Base-by-base conservation (phyloP, 2,797 vertebrate species). In the Clarias pachynema region DNA sequence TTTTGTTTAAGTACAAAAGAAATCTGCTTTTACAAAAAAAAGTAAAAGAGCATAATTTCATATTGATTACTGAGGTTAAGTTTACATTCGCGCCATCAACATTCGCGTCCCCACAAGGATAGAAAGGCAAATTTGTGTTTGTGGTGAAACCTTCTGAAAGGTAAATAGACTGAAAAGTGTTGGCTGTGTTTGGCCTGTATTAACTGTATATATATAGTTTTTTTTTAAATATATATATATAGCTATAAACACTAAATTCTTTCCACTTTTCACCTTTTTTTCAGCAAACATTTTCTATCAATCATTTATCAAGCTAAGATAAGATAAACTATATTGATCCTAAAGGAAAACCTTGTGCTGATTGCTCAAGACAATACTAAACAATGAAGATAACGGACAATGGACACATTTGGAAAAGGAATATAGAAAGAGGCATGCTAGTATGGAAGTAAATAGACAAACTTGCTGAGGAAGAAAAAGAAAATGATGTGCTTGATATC, bases 381-480 rank as follows among this genome's bases (percentile, higher is more conserved):
- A 6, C 60, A 60, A n/a, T 60, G 5, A 60, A 37, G 56, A 60
- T 7, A 2, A 26, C 3, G 9, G 26, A 29, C 29, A 26, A 65
- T 44, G 16, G 10, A 14, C 53, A 20, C 2, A 66, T 66, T 24
- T n/a, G 57, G 22, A 40, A 24, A 3, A 37, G 24, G 74, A 37
- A 34, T 63, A 49, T 8, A 37, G 3, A 40, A 62, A 79, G 31
- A 79, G 34, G 62, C 7, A 26, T 40, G 16, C 37, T 40, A 59
- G 0, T 14, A 40, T 37, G 49, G 49, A 53, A 53, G 49, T 53
- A 53, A 49, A 49, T 49, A 49, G 44, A 49, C 44, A 49, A 49
- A 53, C 3, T 49, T 63, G 69, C 82, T 75, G 70, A 4, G 56
- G 59, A 15, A 60, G 26, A 8, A 84, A 77, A 77, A 22, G 75